Evolutionary conservation across 1,140 invertebrate genomes (phyloP), one percentile per base, ranked within the genome.

Genomic region (Oreohelix idahoensis): DNA sequence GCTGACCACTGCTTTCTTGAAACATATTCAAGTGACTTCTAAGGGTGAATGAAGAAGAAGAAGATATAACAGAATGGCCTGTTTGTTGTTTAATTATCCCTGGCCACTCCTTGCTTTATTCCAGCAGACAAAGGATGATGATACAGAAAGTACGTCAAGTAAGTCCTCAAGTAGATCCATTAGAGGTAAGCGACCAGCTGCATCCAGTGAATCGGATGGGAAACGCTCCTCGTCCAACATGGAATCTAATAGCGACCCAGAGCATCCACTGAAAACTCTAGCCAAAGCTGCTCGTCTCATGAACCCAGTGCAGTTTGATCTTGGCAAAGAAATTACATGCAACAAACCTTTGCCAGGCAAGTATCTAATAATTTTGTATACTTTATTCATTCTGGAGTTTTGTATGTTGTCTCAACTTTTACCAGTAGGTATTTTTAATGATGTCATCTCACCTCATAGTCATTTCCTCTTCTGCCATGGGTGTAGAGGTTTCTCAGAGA

Each of bases 271-370:
- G 88, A 95, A 96, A 86, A 93, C 96, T 36, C 91, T 98, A 17
- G 95, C 96, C 69, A 94, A 96, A 87, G 96, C 96, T 23, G 97
- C 97, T 0, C 95, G 95, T 83, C 92, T 96, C 79, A 94, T 96
- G 91, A 98, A 98, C 93, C 97, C 97, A 8, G 95, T 94, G 87
- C 96, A 98, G 92, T 98, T 98, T 93, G 95, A 96, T 89, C 91
- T 98, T 82, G 96, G 97, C 0, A 93, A 94, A 83, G 96, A 97
- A 87, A 94, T 97, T 90, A 94, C 94, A 81, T 93, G 96, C 83
- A 95, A 95, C 81, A 95, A 95, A 75, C 94, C 95, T 74, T 96
- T 98, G 90, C 97, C 97, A 81, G 97, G 97, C 83, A 95, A 94
- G 83, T 26, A 20, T 1, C 35, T 23, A 8, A 15, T 45, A 45